Evolutionary conservation across 92 coral and sea anemone genomes (phyloP).

Genomic region (Pocillopora meandrina): DNA sequence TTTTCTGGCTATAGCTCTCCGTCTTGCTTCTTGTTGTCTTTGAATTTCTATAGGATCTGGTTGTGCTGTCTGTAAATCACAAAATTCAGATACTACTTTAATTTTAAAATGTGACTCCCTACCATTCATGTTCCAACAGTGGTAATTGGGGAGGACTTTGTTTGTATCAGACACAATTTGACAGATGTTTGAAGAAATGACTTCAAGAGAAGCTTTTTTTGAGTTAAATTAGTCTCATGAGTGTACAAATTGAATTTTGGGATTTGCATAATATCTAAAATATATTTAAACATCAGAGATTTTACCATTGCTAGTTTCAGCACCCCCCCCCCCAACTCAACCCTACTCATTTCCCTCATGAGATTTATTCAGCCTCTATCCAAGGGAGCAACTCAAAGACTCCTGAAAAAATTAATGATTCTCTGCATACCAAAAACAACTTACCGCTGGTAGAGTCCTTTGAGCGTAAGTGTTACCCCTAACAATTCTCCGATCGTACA

Average conservation of each 20-base stretch:
- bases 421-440: constrained; percentile 17
- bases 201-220: no score
- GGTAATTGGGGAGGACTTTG: no score
- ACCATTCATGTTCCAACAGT: no score
- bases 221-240: no score
- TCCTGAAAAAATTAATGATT: neutral
- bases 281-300: no score
- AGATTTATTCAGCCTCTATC: neutral
- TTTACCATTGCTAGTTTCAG: no score
- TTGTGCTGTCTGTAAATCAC: constrained; percentile 75
- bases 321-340: no score
- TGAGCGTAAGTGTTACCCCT: constrained; percentile 99
- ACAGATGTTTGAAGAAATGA: no score
- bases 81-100: neutral
- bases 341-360: no score
- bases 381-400: neutral
- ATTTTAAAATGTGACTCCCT: neutral
- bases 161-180: no score
- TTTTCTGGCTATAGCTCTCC: constrained; percentile 95
- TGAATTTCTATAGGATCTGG: constrained; percentile 99
- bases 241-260: no score
- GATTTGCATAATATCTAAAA: no score
- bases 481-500: constrained; percentile 97
- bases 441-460: constrained; percentile 95
- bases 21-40: constrained; percentile 91